phyloP scores from a whole-genome alignment of 2,113 vertebrate genomes.

The Alethe diademata region DNA sequence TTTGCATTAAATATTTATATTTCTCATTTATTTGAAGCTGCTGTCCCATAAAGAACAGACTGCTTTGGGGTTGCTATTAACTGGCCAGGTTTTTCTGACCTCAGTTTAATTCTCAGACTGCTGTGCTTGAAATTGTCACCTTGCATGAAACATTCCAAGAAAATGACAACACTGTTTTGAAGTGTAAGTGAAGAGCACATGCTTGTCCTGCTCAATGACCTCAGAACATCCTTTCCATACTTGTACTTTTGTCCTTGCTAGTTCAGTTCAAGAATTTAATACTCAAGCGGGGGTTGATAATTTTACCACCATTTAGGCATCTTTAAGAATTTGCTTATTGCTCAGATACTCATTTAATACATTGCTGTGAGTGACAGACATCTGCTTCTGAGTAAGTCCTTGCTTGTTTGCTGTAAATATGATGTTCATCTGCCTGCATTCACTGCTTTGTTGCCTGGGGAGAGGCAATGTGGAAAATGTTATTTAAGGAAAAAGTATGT shows the following conservation, averaged over 20 bases:
- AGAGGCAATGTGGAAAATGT: not conserved
- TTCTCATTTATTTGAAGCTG: not conserved
- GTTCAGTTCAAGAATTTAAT: not conserved
- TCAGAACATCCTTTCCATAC: not conserved
- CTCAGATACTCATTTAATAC: not conserved
- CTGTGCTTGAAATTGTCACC: not conserved
- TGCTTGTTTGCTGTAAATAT: not conserved
- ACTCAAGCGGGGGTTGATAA: not conserved
- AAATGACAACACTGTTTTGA: not conserved
- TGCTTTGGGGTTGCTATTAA: not conserved
- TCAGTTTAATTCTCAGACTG: not conserved
- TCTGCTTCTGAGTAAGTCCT: not conserved
- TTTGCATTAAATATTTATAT: not conserved
- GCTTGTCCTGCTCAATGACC: not conserved
- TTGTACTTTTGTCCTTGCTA: not conserved
- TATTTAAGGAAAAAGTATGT: not conserved
- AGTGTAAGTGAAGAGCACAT: not conserved
- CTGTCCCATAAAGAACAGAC: not conserved
- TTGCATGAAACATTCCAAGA: conserved; percentile 15
- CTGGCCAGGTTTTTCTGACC: conserved; percentile 11
- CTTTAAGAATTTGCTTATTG: not conserved
- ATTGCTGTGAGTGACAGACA: not conserved
- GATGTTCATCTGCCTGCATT: not conserved
- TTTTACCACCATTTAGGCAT: not conserved
- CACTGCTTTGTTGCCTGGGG: not conserved